Base-by-base conservation (phyloP, 2,113 vertebrate species). In the Tupaia tana region DNA sequence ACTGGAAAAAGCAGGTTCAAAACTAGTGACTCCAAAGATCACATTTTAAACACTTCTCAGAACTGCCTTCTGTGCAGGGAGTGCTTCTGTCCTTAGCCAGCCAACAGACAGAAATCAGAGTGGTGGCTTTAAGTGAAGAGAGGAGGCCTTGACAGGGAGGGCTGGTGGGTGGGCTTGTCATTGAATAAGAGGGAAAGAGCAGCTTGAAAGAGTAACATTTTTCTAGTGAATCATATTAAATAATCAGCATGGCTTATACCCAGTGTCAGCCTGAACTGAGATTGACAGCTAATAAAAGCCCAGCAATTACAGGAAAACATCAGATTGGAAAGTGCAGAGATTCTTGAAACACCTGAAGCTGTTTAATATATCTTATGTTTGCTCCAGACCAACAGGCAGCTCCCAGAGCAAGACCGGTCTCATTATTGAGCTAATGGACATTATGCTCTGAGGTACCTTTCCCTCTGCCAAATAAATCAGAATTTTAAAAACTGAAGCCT, bases 241-340 rank as follows among this genome's bases (percentile, higher is more conserved):
- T 90, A 90, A 90, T 90, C 93, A 82, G 94, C 90, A 29, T 83
- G 54, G 64, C 79, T 97, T 96, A 97, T 97, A 97, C 75, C 78
- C 91, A 95, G 95, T 83, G 95, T 97, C 97, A 94, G 67, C 95
- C 67, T 86, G 88, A 87, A 89, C 83, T 11, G 67, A 97, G 97
- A 98, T 89, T 98, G 98, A 89, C 97, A 98, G 98, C 97, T 96
- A 98, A 96, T 98, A 98, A 96, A 71, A 96, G 86, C 96, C 93
- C 79, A 92, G 94, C 94, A 97, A 98, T 97, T 97, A 94, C 90
- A 90, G 96, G 93, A 95, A 97, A 96, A 94, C 94, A 88, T 95
- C 90, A 95, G 92, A 97, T 83, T 97, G 93, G 70, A 98, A 98
- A 97, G 95, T 87, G 80, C 91, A 95, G 64, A 80, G 86, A 94